Evolutionary conservation across 2,797 vertebrate species (phyloP).

Genomic region (Malurus leucopterus): DNA sequence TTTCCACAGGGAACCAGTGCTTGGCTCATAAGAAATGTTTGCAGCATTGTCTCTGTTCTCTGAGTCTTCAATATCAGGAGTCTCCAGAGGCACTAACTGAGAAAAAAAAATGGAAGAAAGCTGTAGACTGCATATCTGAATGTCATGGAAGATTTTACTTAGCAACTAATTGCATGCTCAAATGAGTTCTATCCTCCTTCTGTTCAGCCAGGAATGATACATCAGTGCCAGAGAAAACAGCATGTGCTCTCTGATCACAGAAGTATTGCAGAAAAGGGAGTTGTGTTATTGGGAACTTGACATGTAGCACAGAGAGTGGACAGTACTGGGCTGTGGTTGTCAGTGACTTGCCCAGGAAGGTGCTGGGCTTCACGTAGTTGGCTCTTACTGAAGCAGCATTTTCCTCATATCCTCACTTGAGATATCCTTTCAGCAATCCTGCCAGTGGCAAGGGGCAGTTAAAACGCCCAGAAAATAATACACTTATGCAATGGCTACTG

Average conservation of each 20-base stretch:
- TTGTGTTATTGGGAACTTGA: background rate
- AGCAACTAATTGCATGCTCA: background rate
- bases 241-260: background rate
- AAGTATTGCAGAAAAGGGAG: background rate
- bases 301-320: background rate
- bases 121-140: background rate
- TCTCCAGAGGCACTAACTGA: background rate
- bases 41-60: background rate
- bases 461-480: background rate
- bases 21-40: background rate
- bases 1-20: background rate
- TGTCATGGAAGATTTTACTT: background rate
- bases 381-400: background rate
- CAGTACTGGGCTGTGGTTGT: background rate
- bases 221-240: background rate
- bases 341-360: background rate
- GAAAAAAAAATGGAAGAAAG: background rate
- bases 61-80: background rate
- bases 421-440: background rate
- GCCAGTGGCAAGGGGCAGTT: background rate
- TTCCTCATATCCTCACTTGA: background rate
- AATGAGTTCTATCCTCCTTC: background rate
- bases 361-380: background rate
- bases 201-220: background rate
- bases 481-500: background rate